phyloP scores from a whole-genome alignment of 2,797 vertebrate species.

The Pyrrhura leucotis region DNA sequence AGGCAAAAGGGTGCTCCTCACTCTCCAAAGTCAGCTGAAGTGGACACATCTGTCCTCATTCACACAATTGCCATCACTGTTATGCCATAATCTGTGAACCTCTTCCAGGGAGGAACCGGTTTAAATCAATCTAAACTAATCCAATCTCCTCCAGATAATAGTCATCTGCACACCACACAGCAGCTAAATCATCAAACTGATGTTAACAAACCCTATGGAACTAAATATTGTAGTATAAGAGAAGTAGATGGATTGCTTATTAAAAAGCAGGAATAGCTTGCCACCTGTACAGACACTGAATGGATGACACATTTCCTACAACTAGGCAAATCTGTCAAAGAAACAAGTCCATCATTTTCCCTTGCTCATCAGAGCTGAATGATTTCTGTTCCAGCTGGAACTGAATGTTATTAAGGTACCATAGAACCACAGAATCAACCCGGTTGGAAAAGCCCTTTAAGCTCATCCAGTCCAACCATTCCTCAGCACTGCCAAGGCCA shows the following conservation, averaged over 20 bases:
- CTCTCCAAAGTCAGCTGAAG: neutral
- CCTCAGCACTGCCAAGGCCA: neutral
- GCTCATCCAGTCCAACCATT: neutral
- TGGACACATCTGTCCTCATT: neutral
- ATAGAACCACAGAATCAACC: neutral
- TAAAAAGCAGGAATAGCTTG: neutral
- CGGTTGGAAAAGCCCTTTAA: neutral
- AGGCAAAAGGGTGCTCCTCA: neutral
- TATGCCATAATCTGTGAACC: neutral
- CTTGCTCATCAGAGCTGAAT: accelerated
- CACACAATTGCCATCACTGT: neutral
- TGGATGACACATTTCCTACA: neutral
- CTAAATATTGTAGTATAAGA: neutral
- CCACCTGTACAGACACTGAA: neutral
- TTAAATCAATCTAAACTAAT: neutral
- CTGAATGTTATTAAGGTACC: neutral
- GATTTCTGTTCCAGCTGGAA: neutral
- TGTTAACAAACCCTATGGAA: neutral
- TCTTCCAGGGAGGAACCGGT: neutral
- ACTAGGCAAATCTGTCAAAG: neutral
- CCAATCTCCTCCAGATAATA: neutral
- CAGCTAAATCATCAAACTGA: neutral
- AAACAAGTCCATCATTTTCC: neutral
- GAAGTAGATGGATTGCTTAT: neutral
- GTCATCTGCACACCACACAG: neutral